Base-by-base conservation (phyloP, 2,888 invertebrate species). In the Patella ulyssiponensis region DNA sequence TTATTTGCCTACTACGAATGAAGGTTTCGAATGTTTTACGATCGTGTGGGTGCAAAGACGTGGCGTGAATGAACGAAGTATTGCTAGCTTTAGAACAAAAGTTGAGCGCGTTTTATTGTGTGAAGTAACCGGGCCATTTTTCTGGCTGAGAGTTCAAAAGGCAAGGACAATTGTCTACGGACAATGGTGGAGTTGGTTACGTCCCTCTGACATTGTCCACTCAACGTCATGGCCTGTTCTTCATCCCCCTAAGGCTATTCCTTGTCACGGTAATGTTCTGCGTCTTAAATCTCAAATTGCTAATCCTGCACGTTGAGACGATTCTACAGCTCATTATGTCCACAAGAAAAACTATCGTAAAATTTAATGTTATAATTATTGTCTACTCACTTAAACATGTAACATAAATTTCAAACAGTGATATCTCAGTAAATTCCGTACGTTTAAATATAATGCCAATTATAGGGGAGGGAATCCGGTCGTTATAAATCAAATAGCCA, bases 211-310 rank as follows among this genome's bases (percentile, higher is more conserved):
- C 64, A 64, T 64, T 64, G 64, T 64, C 64, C 23, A 64, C 20
- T 64, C 20, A 64, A 23, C 20, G 14, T 14, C 23, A 23, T 23
- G 23, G 23, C 23, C 64, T 14, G 14, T 23, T 64, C 23, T 23
- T 64, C 23, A 64, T 64, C 64, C 64, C 64, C 64, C 23, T 11
- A 23, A 23, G 64, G 64, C 64, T 64, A 64, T 23, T 20, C 64
- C 64, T 23, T 23, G 64, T 64, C 64, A 64, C 64, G 64, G 64
- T 64, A 64, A 64, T 64, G 64, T 64, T 64, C 64, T 23, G 14
- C 23, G 12, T 64, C 23, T 64, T 64, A 64, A 20, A 64, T 23
- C 64, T 23, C 23, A 23, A 64, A 64, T 64, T 23, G 20, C 1
- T 64, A 64, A 64, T 64, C 64, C 64, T 12, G 11, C 23, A 64